A percentile compares a stretch with the other conserved stretches of the same genome.
Evolutionary conservation across 2,888 invertebrate species (phyloP).

Genomic region (Rhagonycha lutea): DNA sequence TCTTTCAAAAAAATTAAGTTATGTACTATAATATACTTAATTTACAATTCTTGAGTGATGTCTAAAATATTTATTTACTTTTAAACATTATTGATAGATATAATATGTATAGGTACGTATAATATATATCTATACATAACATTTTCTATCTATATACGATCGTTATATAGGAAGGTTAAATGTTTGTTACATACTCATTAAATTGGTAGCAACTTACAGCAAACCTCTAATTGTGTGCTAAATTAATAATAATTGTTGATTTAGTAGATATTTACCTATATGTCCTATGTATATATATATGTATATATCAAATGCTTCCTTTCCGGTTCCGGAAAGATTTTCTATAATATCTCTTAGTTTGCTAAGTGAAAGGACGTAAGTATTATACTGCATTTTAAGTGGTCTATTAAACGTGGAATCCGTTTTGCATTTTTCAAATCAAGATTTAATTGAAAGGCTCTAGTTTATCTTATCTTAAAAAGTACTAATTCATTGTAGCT

Average conservation of each 20-base stretch:
- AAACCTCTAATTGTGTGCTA: neutral
- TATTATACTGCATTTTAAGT: neutral
- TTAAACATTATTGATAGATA: too few species aligned
- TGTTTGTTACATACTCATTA: neutral
- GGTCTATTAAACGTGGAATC: neutral
- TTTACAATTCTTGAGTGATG: neutral
- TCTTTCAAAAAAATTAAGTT: neutral
- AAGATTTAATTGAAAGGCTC: neutral
- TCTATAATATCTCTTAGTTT: neutral
- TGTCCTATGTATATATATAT: neutral
- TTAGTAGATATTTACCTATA: neutral
- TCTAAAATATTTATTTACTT: too few species aligned
- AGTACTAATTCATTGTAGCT: neutral
- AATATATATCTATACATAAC: too few species aligned
- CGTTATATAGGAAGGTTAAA: neutral
- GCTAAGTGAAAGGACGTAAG: constrained; percentile 11
- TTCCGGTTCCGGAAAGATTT: constrained; percentile 18
- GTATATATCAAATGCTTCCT: neutral
- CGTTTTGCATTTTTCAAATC: neutral
- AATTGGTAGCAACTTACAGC: neutral
- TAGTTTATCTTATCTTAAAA: neutral
- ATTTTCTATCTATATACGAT: too few species aligned
- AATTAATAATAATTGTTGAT: neutral
- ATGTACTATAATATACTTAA: neutral
- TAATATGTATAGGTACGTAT: too few species aligned